phyloP scores from a whole-genome alignment of 2,113 vertebrate genomes.

The Tamias sibiricus region DNA sequence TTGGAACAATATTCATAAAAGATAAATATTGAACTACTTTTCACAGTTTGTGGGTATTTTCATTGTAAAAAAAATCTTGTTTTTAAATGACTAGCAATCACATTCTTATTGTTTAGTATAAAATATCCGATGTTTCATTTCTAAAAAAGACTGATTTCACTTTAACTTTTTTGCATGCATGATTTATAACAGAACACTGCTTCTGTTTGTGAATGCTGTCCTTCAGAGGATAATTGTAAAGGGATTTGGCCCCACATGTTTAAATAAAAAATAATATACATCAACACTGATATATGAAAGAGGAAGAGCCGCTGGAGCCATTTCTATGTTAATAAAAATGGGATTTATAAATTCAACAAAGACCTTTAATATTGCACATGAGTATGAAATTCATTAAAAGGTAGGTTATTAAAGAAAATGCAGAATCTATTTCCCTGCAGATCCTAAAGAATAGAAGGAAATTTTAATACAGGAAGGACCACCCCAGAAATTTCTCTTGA shows the following conservation, averaged over 20 bases:
- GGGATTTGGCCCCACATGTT: background rate
- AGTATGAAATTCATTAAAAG: constrained; percentile 28
- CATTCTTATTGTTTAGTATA: constrained; percentile 14
- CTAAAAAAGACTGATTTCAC: background rate
- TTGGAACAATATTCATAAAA: constrained; percentile 28
- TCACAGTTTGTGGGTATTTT: background rate
- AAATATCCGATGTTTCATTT: constrained; percentile 19
- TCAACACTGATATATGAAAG: background rate
- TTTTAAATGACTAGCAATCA: constrained; percentile 28
- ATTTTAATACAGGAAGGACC: background rate
- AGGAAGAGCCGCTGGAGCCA: background rate
- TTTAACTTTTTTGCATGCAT: background rate
- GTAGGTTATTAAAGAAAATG: background rate
- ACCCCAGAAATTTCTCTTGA: background rate
- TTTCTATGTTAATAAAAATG: constrained; percentile 22
- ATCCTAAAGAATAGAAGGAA: constrained; percentile 32
- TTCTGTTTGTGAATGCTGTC: background rate
- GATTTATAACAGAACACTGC: background rate
- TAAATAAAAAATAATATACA: background rate
- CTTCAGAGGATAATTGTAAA: background rate
- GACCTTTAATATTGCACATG: background rate
- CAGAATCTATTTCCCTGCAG: background rate
- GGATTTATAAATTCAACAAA: constrained; percentile 39
- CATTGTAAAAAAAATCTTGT: constrained; percentile 10
- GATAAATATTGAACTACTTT: constrained; percentile 24